Percentiles rank a stretch among this genome's conserved stretches.
Evolutionary conservation across 2,113 vertebrate genomes (phyloP).

Genomic region (Lampris megalopsis): DNA sequence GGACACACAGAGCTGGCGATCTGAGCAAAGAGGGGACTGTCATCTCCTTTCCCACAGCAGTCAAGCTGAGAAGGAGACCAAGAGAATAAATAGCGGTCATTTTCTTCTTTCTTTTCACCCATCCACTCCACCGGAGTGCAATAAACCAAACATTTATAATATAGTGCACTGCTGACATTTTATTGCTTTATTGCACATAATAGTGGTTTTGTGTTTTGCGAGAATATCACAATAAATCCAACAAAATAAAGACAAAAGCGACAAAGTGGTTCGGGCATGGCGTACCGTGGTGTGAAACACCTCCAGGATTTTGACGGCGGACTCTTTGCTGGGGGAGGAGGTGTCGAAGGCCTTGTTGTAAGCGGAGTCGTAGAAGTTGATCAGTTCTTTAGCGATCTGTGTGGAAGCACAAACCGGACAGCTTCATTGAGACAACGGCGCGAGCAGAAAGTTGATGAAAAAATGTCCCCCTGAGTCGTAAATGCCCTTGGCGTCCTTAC

Average conservation of each 20-base stretch:
- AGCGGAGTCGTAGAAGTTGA: slow-evolving; percentile 93
- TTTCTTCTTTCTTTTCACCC: neutral
- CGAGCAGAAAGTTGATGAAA: slow-evolving; percentile 18
- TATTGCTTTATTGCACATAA: too few relatives aligned
- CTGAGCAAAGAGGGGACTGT: slow-evolving; percentile 52
- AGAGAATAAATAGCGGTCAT: slow-evolving; percentile 1
- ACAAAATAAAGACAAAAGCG: neutral
- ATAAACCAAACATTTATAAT: too few relatives aligned
- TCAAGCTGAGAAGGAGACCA: slow-evolving; percentile 57
- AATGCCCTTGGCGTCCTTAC: slow-evolving; percentile 74
- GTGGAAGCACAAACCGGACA: slow-evolving; percentile 15
- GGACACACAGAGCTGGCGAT: slow-evolving; percentile 65
- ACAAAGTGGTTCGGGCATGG: neutral
- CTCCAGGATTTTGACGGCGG: slow-evolving; percentile 86
- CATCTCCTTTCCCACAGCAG: slow-evolving; percentile 85
- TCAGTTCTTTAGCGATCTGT: slow-evolving; percentile 94
- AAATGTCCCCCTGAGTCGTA: neutral
- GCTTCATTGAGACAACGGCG: slow-evolving; percentile 2
- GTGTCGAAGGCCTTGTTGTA: slow-evolving; percentile 79
- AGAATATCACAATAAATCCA: neutral
- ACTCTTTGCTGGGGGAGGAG: slow-evolving; percentile 55
- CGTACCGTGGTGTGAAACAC: slow-evolving; percentile 85
- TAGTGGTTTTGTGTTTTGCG: too few relatives aligned
- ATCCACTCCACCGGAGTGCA: neutral
- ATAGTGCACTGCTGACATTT: too few relatives aligned